These are phyloP conservation scores for Cebidichthys violaceus DNA, from an alignment of 2,113 vertebrate genomes.

Conservation along the genomic window DNA sequence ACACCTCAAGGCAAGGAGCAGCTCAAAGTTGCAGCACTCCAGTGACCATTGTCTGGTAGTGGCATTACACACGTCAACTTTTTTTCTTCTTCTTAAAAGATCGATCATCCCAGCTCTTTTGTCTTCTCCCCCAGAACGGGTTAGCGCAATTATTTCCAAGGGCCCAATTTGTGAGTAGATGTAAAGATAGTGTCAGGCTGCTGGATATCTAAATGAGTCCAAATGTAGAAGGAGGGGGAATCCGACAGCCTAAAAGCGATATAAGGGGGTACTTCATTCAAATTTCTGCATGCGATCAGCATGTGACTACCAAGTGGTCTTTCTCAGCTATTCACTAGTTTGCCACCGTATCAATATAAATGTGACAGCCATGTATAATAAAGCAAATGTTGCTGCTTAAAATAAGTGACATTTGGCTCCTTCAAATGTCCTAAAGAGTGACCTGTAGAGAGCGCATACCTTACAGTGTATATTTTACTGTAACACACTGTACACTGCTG, in stretches of 20 bases:
- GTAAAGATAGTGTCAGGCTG: slow-evolving; percentile 55
- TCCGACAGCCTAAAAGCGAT: slow-evolving; percentile 43
- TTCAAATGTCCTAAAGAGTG: background rate
- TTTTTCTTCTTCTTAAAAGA: slow-evolving; percentile 66
- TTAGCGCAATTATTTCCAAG: slow-evolving; percentile 75
- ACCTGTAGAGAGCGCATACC: slow-evolving; percentile 3
- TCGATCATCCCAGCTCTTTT: slow-evolving; percentile 78
- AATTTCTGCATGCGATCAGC: slow-evolving; percentile 10
- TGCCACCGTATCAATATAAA: background rate
- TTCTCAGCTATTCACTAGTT: slow-evolving; percentile 7
- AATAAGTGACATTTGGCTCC: background rate
- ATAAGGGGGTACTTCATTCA: slow-evolving; percentile 17
- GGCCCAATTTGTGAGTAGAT: slow-evolving; percentile 72
- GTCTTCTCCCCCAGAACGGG: slow-evolving; percentile 72
- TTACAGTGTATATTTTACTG: slow-evolving; percentile 1
- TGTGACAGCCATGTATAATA: background rate
- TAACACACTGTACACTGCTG: background rate
- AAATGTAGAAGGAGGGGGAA: slow-evolving; percentile 29
- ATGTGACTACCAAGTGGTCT: slow-evolving; percentile 11
- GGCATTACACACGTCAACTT: slow-evolving; percentile 65
- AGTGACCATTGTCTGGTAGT: slow-evolving; percentile 76
- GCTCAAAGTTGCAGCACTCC: slow-evolving; percentile 76
- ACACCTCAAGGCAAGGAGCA: slow-evolving; percentile 76
- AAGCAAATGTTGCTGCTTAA: slow-evolving; percentile 1
- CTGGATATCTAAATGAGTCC: slow-evolving; percentile 61